These are phyloP conservation scores for Archilochus colubris DNA, from an alignment of 2,113 vertebrate species.

Conservation along the genomic window DNA sequence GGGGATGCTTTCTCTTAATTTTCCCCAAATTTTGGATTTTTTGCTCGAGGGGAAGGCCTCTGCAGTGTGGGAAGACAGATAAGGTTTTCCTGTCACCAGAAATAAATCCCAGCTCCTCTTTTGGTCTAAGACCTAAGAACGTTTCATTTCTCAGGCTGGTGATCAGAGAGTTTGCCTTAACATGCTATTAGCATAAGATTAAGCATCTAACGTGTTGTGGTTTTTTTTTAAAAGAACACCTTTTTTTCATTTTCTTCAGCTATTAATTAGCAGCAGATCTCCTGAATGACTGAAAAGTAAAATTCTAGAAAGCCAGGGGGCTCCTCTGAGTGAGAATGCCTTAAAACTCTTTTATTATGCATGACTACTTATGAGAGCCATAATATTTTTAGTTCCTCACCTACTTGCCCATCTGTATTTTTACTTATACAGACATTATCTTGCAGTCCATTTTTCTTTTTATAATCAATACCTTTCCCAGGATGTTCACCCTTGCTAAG, in stretches of 20 bases:
- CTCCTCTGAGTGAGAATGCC: not conserved
- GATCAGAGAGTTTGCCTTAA: not conserved
- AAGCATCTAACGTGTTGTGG: not conserved
- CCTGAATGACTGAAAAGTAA: not conserved
- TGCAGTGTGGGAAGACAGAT: too few species aligned
- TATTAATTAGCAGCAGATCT: rapidly evolving
- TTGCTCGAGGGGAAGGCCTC: not conserved
- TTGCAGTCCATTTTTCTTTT: not conserved
- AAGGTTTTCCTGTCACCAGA: not conserved
- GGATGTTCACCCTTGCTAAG: not conserved
- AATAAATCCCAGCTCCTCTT: not conserved
- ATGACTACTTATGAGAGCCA: not conserved
- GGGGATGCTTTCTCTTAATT: not conserved
- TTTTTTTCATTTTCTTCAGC: not conserved
- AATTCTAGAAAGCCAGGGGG: not conserved
- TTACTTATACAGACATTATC: not conserved
- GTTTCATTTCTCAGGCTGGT: not conserved
- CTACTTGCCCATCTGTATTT: not conserved
- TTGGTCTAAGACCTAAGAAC: not conserved
- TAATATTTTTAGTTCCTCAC: not conserved
- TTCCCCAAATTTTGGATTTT: not conserved
- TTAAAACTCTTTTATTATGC: not conserved
- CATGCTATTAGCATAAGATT: not conserved
- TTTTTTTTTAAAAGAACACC: not conserved
- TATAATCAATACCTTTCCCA: not conserved